Base-by-base conservation (phyloP, 1,140 invertebrate species). In the Cydia splendana region DNA sequence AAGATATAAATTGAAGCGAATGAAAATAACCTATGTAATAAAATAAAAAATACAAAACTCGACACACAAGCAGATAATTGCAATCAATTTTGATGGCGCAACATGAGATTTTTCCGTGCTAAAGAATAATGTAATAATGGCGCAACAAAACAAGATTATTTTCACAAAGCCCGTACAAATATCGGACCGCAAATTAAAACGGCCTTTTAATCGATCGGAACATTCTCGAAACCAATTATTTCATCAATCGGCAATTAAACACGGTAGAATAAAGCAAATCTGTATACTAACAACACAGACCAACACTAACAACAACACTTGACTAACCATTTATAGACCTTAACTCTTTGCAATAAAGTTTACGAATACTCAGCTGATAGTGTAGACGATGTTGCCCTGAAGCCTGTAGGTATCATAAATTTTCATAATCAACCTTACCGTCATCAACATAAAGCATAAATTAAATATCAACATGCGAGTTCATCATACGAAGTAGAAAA, bases 191-290 rank as follows among this genome's bases (percentile, higher is more conserved):
- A 62, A 62, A 62, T 62, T 62, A 62, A 62, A 62, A 62, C 57
- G 24, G 10, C 57, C 10, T 24, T 71, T 38, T 45, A 38, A 71
- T 71, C n/a, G n/a, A 45, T 18, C 34, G n/a, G 18, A 71, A 42
- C n/a, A 18, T 38, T 71, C 67, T 71, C 15, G 9, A 38, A 71
- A 71, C 30, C 67, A 71, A 71, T 71, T 71, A 71, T 38, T 71
- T 71, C 67, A 38, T 71, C 38, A 71, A 18, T 18, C 30, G 9
- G 3, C 34, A 71, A 71, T n/a, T 71, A 45, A 71, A 38, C 38
- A 38, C 67, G 30, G 34, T 71, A 34, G 15, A 71, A 71, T 38
- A 45, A 38, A 30, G 13, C 67, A 45, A 71, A 12, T 62, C 53
- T n/a, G 53, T 57, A 57, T 15, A 57, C 13, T 13, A 51, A 42